Conservation (phyloP, 2,797 vertebrate genomes). For the Perodicticus potto region DNA sequence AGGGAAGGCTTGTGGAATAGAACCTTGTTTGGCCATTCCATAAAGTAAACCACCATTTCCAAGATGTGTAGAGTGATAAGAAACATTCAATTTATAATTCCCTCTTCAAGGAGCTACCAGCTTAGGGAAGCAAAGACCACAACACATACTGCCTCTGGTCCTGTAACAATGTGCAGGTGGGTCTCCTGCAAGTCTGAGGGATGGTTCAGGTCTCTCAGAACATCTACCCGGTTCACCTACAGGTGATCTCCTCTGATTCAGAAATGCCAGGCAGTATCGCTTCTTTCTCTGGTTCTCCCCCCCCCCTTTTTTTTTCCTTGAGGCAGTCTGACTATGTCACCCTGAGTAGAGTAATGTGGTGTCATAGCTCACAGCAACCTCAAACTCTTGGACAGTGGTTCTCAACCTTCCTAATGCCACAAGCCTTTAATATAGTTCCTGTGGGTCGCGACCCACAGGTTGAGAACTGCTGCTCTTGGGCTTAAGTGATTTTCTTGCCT, state of each 20-base stretch:
- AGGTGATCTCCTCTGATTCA: background rate
- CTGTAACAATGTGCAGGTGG: background rate
- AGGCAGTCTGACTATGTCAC: too few relatives aligned
- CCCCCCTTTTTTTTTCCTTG: too few relatives aligned
- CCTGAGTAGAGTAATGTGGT: too few relatives aligned
- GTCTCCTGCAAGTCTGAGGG: background rate
- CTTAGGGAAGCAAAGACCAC: background rate
- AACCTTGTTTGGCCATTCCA: background rate
- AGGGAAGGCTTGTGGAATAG: background rate
- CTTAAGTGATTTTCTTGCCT: too few relatives aligned
- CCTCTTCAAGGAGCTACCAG: background rate
- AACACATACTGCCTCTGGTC: background rate
- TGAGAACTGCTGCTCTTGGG: too few relatives aligned
- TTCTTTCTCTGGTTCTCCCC: background rate
- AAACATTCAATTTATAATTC: background rate
- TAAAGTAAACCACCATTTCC: background rate
- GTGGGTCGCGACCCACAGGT: too few relatives aligned
- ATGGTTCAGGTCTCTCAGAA: background rate
- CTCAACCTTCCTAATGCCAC: too few relatives aligned
- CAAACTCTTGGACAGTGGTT: too few relatives aligned
- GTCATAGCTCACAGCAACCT: too few relatives aligned
- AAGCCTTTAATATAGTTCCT: too few relatives aligned
- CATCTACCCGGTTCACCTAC: background rate
- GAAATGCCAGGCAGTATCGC: rapidly evolving
- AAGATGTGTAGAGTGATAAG: background rate